Conservation (phyloP, 1,140 invertebrate genomes). For the Periplaneta americana region DNA sequence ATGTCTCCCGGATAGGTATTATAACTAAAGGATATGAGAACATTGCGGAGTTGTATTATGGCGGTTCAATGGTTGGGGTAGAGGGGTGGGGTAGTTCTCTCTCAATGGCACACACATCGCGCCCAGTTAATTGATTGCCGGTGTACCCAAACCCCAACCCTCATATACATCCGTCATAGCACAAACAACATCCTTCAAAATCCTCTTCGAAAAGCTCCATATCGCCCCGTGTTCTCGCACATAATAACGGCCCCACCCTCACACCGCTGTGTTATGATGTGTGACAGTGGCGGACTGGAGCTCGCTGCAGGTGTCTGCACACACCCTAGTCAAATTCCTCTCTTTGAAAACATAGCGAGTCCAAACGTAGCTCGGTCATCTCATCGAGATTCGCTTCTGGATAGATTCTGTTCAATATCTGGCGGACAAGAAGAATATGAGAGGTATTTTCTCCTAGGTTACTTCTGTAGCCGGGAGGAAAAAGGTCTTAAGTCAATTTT, state of each 20-base stretch:
- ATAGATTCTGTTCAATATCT: too few relatives aligned
- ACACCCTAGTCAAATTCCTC: too few relatives aligned
- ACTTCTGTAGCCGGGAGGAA: too few relatives aligned
- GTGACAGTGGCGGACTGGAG: background rate
- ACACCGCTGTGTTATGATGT: background rate
- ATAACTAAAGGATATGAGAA: background rate
- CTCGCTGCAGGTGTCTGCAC: too few relatives aligned
- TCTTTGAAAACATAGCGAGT: too few relatives aligned
- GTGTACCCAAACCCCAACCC: background rate
- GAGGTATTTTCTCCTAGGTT: too few relatives aligned
- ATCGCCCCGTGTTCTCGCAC: background rate
- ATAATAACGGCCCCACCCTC: background rate
- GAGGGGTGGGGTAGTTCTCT: background rate
- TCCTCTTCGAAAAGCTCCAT: background rate
- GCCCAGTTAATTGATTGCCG: background rate
- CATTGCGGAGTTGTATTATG: background rate
- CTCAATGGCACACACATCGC: background rate
- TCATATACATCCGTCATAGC: background rate
- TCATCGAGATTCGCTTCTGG: too few relatives aligned
- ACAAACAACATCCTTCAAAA: background rate
- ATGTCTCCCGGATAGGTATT: background rate
- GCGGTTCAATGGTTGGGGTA: background rate
- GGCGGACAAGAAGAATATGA: too few relatives aligned
- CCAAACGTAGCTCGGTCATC: too few relatives aligned
- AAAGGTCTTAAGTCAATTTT: too few relatives aligned